Percentiles rank a stretch among this genome's conserved stretches.
These are phyloP conservation scores for Panurus biarmicus DNA, from an alignment of 2,113 vertebrate species.

Conservation along the genomic window DNA sequence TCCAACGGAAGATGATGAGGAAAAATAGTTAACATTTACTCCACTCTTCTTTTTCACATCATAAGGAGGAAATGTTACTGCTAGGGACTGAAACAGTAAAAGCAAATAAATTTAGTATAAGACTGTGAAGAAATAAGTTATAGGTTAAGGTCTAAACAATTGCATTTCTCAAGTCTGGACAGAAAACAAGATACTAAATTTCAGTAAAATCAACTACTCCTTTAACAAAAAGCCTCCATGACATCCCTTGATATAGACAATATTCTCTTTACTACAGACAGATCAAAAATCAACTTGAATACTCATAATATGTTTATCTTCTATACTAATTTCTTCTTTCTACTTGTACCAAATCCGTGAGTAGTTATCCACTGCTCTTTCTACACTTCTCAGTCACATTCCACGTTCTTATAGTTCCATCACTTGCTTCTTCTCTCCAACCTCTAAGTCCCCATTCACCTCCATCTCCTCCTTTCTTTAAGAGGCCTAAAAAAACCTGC, in stretches of 20 bases:
- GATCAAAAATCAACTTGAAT: neutral
- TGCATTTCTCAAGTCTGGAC: neutral
- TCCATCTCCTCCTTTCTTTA: neutral
- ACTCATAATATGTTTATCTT: neutral
- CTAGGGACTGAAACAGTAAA: neutral
- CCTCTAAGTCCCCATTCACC: neutral
- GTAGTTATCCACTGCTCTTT: neutral
- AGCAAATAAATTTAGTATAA: neutral
- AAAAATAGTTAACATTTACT: neutral
- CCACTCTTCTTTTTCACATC: neutral
- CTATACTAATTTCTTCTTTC: neutral
- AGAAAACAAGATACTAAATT: neutral
- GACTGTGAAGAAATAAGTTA: neutral
- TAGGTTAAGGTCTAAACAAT: neutral
- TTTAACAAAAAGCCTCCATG: neutral
- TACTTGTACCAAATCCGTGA: neutral
- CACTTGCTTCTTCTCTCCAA: neutral
- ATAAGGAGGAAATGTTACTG: neutral
- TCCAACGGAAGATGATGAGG: neutral
- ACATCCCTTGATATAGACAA: neutral
- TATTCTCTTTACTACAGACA: neutral
- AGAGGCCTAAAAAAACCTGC: fast-evolving
- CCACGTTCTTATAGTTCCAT: neutral
- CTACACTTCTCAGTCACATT: neutral
- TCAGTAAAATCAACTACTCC: neutral